Conservation (phyloP, 2,113 vertebrate genomes). For the Balaenoptera acutorostrata region DNA sequence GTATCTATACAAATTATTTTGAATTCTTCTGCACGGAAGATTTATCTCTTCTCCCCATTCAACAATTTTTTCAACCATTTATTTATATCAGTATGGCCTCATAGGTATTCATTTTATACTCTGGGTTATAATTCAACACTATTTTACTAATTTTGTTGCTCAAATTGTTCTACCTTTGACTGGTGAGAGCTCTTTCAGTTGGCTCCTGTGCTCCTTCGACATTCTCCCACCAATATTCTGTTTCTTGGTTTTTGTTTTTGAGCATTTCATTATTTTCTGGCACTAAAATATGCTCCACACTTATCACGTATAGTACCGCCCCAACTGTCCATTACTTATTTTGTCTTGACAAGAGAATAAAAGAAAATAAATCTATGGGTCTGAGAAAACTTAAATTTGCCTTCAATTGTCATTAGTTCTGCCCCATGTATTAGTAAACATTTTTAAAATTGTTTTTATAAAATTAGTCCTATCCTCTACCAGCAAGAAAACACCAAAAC, state of each 20-base stretch:
- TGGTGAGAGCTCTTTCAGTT: background rate
- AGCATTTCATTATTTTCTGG: background rate
- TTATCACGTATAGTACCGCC: background rate
- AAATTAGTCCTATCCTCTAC: constrained; percentile 4
- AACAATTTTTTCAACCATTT: background rate
- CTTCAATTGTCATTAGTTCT: background rate
- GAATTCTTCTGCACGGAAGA: background rate
- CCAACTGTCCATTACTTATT: background rate
- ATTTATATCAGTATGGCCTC: background rate
- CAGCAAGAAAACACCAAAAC: background rate
- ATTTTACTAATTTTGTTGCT: background rate
- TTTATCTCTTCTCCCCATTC: background rate
- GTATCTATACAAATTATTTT: background rate
- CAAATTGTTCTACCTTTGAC: background rate
- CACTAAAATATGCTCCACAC: background rate
- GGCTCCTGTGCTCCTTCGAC: background rate
- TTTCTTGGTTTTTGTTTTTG: background rate
- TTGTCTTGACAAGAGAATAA: background rate
- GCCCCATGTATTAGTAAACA: background rate
- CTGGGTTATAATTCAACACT: background rate
- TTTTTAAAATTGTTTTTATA: background rate
- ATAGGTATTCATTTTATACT: background rate
- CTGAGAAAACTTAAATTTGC: background rate
- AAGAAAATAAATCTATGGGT: background rate
- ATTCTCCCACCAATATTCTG: background rate